Evolutionary conservation across 2,888 invertebrate species (phyloP).

Genomic region (Masnerella sp.): DNA sequence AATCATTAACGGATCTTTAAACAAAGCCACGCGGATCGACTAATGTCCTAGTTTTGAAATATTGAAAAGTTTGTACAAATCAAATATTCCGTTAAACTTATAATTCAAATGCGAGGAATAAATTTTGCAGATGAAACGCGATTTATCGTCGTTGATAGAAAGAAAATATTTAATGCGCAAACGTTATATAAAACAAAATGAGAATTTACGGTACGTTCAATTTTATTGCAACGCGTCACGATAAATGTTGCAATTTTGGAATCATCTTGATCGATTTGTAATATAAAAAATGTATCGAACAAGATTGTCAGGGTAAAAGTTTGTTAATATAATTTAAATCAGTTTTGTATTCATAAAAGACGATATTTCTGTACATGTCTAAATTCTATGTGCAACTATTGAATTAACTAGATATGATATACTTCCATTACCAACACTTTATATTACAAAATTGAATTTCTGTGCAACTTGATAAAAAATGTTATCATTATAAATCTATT

Average conservation of each 20-base stretch:
- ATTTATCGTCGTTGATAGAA: no score
- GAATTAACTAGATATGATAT: slow-evolving; percentile 38
- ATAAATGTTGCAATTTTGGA: no score
- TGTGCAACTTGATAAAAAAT: slow-evolving; percentile 23
- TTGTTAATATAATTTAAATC: slow-evolving; percentile 23
- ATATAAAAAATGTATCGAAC: not conserved
- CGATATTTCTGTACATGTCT: slow-evolving; percentile 30
- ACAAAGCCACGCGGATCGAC: slow-evolving; percentile 33
- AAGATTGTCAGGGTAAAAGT: slow-evolving; percentile 21
- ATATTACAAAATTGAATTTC: slow-evolving; percentile 33
- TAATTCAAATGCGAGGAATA: no score
- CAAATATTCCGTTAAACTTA: slow-evolving; percentile 16
- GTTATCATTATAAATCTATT: slow-evolving; percentile 23
- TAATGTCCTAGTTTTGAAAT: slow-evolving; percentile 43
- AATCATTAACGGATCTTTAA: slow-evolving; percentile 40
- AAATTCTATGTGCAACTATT: slow-evolving; percentile 36
- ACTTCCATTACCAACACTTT: slow-evolving; percentile 29
- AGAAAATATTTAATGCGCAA: not conserved
- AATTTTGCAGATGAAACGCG: no score
- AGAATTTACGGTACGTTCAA: no score
- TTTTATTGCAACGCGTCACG: no score
- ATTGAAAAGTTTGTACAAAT: slow-evolving; percentile 29
- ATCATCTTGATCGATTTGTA: no score
- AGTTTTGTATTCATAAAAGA: slow-evolving; percentile 33
- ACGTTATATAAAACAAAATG: not conserved